Evolutionary conservation across 2,113 vertebrate species (phyloP).

Genomic region (Sceloporus undulatus): DNA sequence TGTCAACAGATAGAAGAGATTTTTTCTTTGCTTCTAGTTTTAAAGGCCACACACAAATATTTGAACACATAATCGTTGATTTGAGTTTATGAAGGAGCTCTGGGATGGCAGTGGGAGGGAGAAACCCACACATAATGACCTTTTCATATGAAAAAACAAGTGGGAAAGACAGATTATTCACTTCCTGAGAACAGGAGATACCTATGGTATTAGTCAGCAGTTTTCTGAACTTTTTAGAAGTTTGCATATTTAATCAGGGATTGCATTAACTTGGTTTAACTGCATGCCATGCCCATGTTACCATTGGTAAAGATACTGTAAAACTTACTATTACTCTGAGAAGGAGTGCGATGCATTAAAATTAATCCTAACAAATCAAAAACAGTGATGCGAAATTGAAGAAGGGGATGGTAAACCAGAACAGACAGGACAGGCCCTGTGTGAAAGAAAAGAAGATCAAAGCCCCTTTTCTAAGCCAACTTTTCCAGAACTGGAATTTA

Average conservation of each 20-base stretch:
- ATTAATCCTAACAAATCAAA: conserved; percentile 59
- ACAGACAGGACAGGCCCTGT: conserved; percentile 24
- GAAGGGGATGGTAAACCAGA: conserved; percentile 34
- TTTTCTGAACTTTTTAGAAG: conserved; percentile 73
- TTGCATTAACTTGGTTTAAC: conserved; percentile 72
- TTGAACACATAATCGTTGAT: conserved; percentile 93
- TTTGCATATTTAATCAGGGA: conserved; percentile 79
- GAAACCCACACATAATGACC: conserved; percentile 46
- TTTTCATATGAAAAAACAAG: conserved; percentile 56
- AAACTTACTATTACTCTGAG: conserved; percentile 60
- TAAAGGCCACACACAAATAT: conserved; percentile 97
- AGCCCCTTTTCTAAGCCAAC: conserved; percentile 8
- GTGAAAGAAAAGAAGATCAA: conserved; percentile 38
- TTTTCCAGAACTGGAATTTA: conserved; percentile 25
- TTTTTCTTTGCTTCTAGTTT: conserved; percentile 98
- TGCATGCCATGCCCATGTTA: conserved; percentile 75
- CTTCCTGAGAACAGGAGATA: conserved; percentile 42
- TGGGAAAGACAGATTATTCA: conserved; percentile 38
- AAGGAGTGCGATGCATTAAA: conserved; percentile 35
- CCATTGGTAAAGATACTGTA: conserved; percentile 63
- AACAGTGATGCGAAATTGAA: conserved; percentile 50
- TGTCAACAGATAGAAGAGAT: conserved; percentile 94
- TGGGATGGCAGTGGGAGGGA: conserved; percentile 22
- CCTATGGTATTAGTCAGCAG: conserved; percentile 64
- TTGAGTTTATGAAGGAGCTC: conserved; percentile 88